Evolutionary conservation across 2,797 vertebrate genomes (phyloP), one percentile per base, ranked within the genome.

Genomic region (Trematomus bernacchii): DNA sequence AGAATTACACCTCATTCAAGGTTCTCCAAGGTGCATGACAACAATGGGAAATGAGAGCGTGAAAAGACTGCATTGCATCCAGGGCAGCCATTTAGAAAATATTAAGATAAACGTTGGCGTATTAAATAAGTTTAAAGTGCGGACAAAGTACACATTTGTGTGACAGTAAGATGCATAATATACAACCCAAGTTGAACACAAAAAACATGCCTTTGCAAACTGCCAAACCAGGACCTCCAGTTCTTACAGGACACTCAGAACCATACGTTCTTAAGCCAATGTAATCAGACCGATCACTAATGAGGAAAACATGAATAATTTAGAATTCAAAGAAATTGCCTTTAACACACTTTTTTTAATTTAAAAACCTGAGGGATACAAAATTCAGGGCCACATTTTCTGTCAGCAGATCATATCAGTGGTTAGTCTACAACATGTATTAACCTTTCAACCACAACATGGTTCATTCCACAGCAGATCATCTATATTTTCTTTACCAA

Each of bases 371-470:
- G 19, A 40, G 44, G 18, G 19, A 57, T 59, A 72, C 8, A 69
- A 87, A 78, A 80, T 64, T 12, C 7, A 40, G 44, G 16, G 66
- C 33, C 71, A 12, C 53, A n/a, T 40, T 1, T 43, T 53, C 18
- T 51, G 7, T 42, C 69, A 44, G 23, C 5, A 53, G 10, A 64
- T 33, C 13, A 23, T 19, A 73, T 37, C 13, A n/a, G 8, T 14
- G n/a, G 14, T 44, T 23, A 10, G 19, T 53, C 10, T 37, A 54
- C 13, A 62, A 71, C 53, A 66, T 42, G 1, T 37, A 37, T 37
- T 37, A 37, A 43, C 15, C 6, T 54, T 63, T 65, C 47, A 66
- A 47, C 70, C 47, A 51, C 12, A 62, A 33, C 30, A 43, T 1
- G 2, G 4, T 46, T 68, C 7, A 57, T 58, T 62, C 46, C 43